phyloP scores from a whole-genome alignment of 2,113 vertebrate genomes.

The Tretioscincus oriximinensis region DNA sequence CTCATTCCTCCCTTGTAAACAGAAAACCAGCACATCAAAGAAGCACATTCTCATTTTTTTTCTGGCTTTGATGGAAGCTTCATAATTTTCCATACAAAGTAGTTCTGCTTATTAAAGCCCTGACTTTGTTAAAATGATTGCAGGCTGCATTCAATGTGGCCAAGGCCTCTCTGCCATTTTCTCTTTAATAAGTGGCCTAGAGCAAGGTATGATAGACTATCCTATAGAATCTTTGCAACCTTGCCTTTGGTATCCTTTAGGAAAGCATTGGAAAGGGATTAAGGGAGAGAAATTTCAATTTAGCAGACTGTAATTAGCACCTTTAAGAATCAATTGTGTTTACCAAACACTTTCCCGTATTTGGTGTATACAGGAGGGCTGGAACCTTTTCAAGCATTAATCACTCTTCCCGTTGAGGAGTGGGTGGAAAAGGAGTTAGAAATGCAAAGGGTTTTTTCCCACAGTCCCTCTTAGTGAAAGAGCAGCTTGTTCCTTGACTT shows the following conservation, averaged over 20 bases:
- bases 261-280: not conserved
- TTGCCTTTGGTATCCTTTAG: not conserved
- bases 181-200: not conserved
- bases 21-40: not conserved
- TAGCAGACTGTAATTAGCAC: not conserved
- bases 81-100: too few relatives aligned
- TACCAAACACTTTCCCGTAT: not conserved
- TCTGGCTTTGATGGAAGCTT: not conserved
- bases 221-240: not conserved
- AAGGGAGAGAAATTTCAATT: not conserved
- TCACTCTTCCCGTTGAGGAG: not conserved
- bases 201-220: not conserved
- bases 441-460: not conserved
- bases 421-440: conserved; percentile 5
- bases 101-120: too few relatives aligned
- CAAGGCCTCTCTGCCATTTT: not conserved
- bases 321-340: not conserved
- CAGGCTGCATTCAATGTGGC: not conserved
- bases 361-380: not conserved
- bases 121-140: not conserved
- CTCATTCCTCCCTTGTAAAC: not conserved
- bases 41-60: not conserved
- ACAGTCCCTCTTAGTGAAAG: not conserved
- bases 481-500: conserved; percentile 11
- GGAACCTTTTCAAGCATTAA: not conserved